Conservation (phyloP, 2,113 vertebrate species). For the Dermatemys mawii region DNA sequence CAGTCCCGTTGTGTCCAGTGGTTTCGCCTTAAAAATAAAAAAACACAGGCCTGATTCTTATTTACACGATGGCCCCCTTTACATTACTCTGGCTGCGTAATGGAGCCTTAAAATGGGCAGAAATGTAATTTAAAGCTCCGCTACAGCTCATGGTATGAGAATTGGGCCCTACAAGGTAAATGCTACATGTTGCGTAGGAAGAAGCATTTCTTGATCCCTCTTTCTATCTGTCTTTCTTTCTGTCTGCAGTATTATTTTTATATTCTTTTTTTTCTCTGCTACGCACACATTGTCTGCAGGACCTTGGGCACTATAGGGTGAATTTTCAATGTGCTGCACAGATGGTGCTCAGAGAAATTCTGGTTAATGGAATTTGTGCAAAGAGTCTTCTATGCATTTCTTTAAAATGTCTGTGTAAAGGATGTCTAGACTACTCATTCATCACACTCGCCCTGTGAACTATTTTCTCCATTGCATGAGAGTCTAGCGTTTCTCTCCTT, state of each 20-base stretch:
- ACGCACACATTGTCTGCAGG: neutral
- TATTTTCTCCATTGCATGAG: neutral
- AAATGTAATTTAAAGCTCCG: neutral
- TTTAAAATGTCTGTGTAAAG: conserved; percentile 53
- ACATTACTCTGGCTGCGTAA: neutral
- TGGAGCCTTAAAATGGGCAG: neutral
- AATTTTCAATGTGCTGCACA: conserved; percentile 62
- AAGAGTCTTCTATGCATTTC: conserved; percentile 7
- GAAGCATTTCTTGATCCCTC: conserved; percentile 21
- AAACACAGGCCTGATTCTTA: neutral
- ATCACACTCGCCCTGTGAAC: neutral
- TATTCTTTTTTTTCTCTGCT: conserved; percentile 55
- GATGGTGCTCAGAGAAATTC: conserved; percentile 66
- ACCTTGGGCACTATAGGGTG: neutral
- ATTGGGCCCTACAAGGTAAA: neutral
- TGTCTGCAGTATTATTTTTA: conserved; percentile 37
- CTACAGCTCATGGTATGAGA: neutral
- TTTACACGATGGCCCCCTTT: neutral
- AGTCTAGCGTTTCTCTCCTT: neutral
- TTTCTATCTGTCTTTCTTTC: conserved; percentile 2
- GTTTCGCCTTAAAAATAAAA: neutral
- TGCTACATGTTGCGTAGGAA: conserved; percentile 7
- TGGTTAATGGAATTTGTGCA: conserved; percentile 66
- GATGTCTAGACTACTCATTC: neutral
- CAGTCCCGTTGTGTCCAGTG: neutral